Evolutionary conservation across 2,113 vertebrate species (phyloP).

Genomic region (Cacatua alba): DNA sequence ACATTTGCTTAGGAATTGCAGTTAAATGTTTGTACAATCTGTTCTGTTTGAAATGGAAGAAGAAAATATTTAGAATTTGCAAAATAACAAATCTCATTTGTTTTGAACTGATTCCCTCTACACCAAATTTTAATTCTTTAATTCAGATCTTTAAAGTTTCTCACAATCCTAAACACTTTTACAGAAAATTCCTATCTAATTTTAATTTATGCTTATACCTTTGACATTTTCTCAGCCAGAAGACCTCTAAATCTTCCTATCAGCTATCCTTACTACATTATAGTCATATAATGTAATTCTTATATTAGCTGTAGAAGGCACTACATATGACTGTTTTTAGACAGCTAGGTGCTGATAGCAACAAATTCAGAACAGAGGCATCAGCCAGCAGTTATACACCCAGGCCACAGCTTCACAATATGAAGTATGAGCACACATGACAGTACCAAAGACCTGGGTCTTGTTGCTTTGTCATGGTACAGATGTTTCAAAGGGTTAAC

Average conservation of each 20-base stretch:
- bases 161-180: not conserved
- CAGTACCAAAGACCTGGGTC: not conserved
- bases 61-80: not conserved
- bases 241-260: not conserved
- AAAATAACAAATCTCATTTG: not conserved
- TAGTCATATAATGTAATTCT: not conserved
- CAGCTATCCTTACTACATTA: not conserved
- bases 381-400: not conserved
- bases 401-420: not conserved
- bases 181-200: not conserved
- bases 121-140: not conserved
- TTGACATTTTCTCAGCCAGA: not conserved
- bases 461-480: not conserved
- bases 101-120: not conserved
- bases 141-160: not conserved
- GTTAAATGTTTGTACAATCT: not conserved
- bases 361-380: not conserved
- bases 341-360: not conserved
- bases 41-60: not conserved
- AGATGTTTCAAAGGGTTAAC: not conserved
- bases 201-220: not conserved
- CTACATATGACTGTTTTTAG: not conserved
- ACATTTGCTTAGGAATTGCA: not conserved
- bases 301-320: not conserved
- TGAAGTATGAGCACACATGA: not conserved